phyloP scores from a whole-genome alignment of 1,140 invertebrate genomes.

The Antheraea mylitta region DNA sequence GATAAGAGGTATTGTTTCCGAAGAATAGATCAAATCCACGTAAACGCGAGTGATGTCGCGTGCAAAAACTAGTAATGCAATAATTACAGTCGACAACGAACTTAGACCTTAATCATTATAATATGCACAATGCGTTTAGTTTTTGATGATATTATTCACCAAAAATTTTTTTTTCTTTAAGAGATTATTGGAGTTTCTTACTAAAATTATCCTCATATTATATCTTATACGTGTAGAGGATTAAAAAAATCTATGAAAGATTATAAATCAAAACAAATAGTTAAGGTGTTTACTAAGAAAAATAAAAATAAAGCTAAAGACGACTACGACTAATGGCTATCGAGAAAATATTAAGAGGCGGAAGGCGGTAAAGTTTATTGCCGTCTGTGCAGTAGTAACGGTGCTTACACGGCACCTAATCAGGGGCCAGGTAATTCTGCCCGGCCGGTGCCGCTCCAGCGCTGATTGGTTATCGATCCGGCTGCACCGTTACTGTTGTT shows the following conservation, averaged over 20 bases:
- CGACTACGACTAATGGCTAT: slow-evolving; percentile 11
- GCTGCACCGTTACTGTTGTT: slow-evolving; percentile 11
- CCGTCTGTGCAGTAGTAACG: slow-evolving; percentile 12
- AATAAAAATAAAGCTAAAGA: background rate
- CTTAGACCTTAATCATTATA: too few species aligned
- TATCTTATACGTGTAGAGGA: background rate
- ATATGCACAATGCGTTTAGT: too few species aligned
- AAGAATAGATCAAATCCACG: too few species aligned
- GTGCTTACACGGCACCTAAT: slow-evolving; percentile 19
- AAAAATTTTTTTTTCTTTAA: too few species aligned
- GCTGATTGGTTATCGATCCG: slow-evolving; percentile 20
- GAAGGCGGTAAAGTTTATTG: slow-evolving; percentile 15
- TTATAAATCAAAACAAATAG: background rate
- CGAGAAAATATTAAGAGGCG: slow-evolving; percentile 14
- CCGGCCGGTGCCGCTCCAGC: slow-evolving; percentile 2
- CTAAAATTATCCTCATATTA: too few species aligned
- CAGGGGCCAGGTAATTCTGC: slow-evolving; percentile 16
- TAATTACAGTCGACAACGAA: too few species aligned
- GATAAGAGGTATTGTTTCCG: too few species aligned
- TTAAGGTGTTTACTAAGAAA: background rate
- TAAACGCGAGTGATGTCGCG: too few species aligned
- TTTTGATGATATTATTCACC: too few species aligned
- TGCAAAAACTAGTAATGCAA: too few species aligned
- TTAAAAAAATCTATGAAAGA: too few species aligned
- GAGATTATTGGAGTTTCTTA: too few species aligned